Base-by-base conservation (phyloP, 2,888 invertebrate species). In the Macrosiphum euphorbiae region DNA sequence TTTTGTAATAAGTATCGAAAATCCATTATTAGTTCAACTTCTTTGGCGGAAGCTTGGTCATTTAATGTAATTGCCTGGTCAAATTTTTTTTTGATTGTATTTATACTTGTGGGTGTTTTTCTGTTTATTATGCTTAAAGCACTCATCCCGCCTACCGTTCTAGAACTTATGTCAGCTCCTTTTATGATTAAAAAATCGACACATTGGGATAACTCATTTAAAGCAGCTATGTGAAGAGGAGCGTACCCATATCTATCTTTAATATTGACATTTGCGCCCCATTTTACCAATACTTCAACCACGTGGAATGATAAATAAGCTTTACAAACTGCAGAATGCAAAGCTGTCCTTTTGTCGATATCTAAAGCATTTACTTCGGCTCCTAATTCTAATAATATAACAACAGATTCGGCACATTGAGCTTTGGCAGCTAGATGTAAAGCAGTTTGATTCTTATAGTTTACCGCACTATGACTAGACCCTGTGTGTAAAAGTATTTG, bases 111-210 rank as follows among this genome's bases (percentile, higher is more conserved):
- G 28, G 98, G 98, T 7, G 98, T 98, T 96, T 98, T 98, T 95
- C 98, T 96, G 41, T 98, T 97, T 94, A 98, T 98, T 95, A 98
- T 98, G 95, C 98, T 98, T 94, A 98, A 96, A 58, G 98, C 98
- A 28, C 98, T 98, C 95, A 98, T 98, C 94, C 98, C 98, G 95
- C 98, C 98, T 96, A 98, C 98, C 90, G 98, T 98, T 95, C 97
- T 97, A 4, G 98, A 98, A 28, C 98, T 98, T n/a, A 98, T 97
- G 96, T 98, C 98, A 90, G 98, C 98, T 8, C 98, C 98, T 95
- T 98, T 97, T 95, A 97, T 97, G 94, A 98, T 97, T 95, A 98
- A 96, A 95, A 98, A 97, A 95, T 98, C 98, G 1, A 98, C 98
- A 95, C 98, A 98, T 95, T 98, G 97, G 0, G 98, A 97, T 84